Percentiles rank a stretch among this genome's conserved stretches.
These are phyloP conservation scores for Alcedo quadribrachys DNA, from an alignment of 2,797 vertebrate genomes.

Conservation along the genomic window DNA sequence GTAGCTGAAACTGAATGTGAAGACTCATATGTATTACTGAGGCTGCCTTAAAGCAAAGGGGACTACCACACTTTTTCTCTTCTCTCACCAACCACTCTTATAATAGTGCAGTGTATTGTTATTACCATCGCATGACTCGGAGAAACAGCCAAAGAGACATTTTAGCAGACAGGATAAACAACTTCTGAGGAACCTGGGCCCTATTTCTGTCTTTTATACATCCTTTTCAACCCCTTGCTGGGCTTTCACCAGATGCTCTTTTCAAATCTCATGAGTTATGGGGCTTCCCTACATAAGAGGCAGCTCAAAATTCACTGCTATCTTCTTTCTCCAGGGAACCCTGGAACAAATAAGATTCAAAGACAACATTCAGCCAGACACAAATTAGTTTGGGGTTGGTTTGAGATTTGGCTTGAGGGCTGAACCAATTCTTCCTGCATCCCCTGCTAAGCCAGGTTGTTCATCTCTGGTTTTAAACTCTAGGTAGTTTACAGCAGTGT, in stretches of 20 bases:
- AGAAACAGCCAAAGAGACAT: conserved; percentile 50
- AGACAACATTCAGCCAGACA: conserved; percentile 52
- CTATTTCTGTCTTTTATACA: conserved; percentile 44
- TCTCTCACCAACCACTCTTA: neutral
- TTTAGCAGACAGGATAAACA: conserved; percentile 52
- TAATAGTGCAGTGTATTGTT: conserved; percentile 15
- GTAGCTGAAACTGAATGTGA: conserved; percentile 64
- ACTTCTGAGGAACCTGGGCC: conserved; percentile 34
- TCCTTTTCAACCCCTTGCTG: conserved; percentile 19
- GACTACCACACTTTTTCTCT: conserved; percentile 37
- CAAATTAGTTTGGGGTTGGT: conserved; percentile 37
- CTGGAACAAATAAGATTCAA: conserved; percentile 43
- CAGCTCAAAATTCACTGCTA: conserved; percentile 15
- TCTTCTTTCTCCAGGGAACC: conserved; percentile 27
- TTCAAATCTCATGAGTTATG: conserved; percentile 50
- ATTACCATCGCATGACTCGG: conserved; percentile 43
- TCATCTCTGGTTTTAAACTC: conserved; percentile 30
- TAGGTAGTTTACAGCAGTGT: neutral
- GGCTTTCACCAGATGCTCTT: conserved; percentile 40
- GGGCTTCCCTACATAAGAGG: conserved; percentile 21
- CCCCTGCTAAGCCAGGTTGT: conserved; percentile 38
- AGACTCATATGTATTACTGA: conserved; percentile 17
- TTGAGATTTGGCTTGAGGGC: conserved; percentile 29
- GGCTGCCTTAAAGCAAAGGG: conserved; percentile 27
- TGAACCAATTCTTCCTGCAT: conserved; percentile 3